Evolutionary conservation across 2,797 vertebrate species (phyloP).

Genomic region (Halcyon leucocephala): DNA sequence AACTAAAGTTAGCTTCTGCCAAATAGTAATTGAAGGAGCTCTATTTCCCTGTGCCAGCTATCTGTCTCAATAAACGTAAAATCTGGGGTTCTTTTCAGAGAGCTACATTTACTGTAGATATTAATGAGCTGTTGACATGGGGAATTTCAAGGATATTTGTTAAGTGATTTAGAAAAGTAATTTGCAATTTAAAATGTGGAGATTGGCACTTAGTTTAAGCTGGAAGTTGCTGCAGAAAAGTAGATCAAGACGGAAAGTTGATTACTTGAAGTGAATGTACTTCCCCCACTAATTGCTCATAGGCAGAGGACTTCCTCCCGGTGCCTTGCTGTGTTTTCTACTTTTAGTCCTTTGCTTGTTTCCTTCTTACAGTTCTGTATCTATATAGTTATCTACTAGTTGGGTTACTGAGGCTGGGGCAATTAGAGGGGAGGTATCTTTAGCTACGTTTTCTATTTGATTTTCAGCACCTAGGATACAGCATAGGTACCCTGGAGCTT

Average conservation of each 20-base stretch:
- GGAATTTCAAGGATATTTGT: slow-evolving; percentile 79
- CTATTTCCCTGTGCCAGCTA: slow-evolving; percentile 73
- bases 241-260: slow-evolving; percentile 43
- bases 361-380: not conserved
- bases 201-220: slow-evolving; percentile 71
- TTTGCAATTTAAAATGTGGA: slow-evolving; percentile 76
- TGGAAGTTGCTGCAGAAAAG: slow-evolving; percentile 56
- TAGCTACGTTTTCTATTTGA: not conserved
- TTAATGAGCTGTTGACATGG: slow-evolving; percentile 80
- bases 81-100: slow-evolving; percentile 72
- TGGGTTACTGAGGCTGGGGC: not conserved
- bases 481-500: not conserved
- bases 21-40: slow-evolving; percentile 77
- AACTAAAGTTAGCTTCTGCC: slow-evolving; percentile 79
- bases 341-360: not conserved
- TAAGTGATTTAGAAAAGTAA: slow-evolving; percentile 78
- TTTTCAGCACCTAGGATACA: not conserved
- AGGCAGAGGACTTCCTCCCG: not conserved
- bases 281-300: slow-evolving; percentile 27
- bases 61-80: slow-evolving; percentile 77
- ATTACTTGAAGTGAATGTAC: slow-evolving; percentile 30
- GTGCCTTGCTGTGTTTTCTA: not conserved
- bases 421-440: not conserved
- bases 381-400: not conserved
- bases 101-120: slow-evolving; percentile 75